Evolutionary conservation across 2,113 vertebrate species (phyloP).

Genomic region (Peromyscus polionotus): DNA sequence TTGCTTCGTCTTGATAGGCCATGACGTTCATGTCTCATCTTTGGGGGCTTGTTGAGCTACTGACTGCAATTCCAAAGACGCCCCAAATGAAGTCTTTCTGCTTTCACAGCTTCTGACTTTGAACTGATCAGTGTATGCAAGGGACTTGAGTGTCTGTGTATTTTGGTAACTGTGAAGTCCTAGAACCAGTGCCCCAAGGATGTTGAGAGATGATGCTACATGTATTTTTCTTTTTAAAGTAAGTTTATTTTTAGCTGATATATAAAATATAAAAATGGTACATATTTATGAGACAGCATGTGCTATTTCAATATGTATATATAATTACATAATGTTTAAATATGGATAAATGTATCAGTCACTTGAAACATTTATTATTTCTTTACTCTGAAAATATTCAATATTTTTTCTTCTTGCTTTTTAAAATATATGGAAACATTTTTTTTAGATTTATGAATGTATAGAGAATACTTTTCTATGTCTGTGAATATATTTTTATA

Average conservation of each 20-base stretch:
- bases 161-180: not conserved
- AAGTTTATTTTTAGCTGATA: not conserved
- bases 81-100: not conserved
- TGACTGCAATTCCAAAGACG: not conserved
- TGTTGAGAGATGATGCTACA: not conserved
- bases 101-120: not conserved
- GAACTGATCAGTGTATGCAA: not conserved
- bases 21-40: no score
- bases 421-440: not conserved
- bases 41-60: not conserved
- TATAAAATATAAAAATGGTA: not conserved
- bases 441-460: conserved; percentile 40
- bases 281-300: not conserved
- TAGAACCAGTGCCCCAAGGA: not conserved
- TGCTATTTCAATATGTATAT: not conserved
- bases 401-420: not conserved
- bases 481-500: not conserved
- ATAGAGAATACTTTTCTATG: conserved; percentile 15
- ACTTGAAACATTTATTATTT: conserved; percentile 9
- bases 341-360: not conserved
- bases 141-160: not conserved
- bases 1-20: not conserved
- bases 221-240: not conserved
- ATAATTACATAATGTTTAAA: not conserved
- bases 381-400: not conserved